Percentiles rank a stretch among this genome's conserved stretches.
Evolutionary conservation across 2,113 vertebrate genomes (phyloP).

Genomic region (Grus americana): DNA sequence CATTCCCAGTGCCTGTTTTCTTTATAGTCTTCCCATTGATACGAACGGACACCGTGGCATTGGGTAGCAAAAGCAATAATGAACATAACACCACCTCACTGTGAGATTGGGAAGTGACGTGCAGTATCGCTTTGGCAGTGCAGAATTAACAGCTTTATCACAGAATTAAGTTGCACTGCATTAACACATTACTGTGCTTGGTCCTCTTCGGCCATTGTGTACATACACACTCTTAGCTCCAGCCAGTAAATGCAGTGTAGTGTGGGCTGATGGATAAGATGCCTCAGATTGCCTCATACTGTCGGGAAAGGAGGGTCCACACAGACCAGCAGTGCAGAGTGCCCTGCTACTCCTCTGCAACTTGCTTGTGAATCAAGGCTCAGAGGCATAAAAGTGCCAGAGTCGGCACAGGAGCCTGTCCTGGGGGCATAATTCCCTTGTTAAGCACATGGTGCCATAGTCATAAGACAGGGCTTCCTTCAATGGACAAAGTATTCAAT

Average conservation of each 20-base stretch:
- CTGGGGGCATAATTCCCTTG: not conserved
- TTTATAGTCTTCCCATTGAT: not conserved
- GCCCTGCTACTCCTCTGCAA: not conserved
- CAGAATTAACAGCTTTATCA: not conserved
- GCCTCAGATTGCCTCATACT: not conserved
- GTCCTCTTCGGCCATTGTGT: not conserved
- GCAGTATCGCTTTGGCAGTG: not conserved
- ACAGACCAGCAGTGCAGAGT: rapidly evolving
- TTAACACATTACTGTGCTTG: not conserved
- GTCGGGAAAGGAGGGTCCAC: not conserved
- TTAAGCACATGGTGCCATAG: not conserved
- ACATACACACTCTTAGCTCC: not conserved
- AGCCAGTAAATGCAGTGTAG: not conserved
- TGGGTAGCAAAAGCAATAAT: not conserved
- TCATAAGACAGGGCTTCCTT: not conserved
- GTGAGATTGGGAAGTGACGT: not conserved
- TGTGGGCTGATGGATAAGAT: not conserved
- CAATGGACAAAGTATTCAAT: not conserved
- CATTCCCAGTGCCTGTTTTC: not conserved
- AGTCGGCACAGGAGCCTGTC: not conserved
- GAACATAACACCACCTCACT: not conserved
- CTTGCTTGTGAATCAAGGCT: not conserved
- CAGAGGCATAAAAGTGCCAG: not conserved
- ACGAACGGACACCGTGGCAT: not conserved
- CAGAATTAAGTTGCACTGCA: not conserved